Conservation (phyloP, 2,113 vertebrate genomes). For the Eptatretus burgeri region DNA sequence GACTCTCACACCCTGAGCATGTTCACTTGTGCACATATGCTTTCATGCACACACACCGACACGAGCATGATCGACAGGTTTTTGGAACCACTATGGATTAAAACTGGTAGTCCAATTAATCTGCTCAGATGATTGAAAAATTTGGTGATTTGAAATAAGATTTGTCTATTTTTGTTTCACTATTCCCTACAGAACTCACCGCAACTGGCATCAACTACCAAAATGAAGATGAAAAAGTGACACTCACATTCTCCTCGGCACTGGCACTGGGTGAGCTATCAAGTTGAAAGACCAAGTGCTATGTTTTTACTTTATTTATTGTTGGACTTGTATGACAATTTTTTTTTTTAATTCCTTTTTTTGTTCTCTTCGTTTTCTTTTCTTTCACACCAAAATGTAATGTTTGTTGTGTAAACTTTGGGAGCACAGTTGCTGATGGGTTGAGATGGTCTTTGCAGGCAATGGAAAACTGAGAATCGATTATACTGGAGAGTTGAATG, state of each 20-base stretch:
- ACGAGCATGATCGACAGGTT: neutral
- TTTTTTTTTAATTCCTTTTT: neutral
- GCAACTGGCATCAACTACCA: conserved; percentile 97
- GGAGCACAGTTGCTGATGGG: neutral
- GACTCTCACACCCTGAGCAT: neutral
- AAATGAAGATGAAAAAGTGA: conserved; percentile 94
- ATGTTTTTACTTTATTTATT: neutral
- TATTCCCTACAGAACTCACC: conserved; percentile 38
- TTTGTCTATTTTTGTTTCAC: conserved; percentile 10
- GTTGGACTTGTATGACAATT: neutral
- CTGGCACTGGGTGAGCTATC: conserved; percentile 46
- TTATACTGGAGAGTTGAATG: conserved; percentile 3
- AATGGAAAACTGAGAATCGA: neutral
- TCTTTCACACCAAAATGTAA: neutral
- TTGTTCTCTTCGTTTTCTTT: neutral
- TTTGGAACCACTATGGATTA: neutral
- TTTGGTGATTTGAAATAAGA: neutral
- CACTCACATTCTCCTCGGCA: conserved; percentile 67
- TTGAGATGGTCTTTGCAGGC: neutral
- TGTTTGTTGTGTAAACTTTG: conserved; percentile 1
- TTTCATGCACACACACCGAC: neutral
- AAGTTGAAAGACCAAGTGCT: neutral
- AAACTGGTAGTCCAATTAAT: neutral
- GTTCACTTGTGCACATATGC: neutral
- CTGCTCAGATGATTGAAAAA: neutral